Conservation (phyloP, 2,113 vertebrate genomes). For the Lasiurus cinereus region DNA sequence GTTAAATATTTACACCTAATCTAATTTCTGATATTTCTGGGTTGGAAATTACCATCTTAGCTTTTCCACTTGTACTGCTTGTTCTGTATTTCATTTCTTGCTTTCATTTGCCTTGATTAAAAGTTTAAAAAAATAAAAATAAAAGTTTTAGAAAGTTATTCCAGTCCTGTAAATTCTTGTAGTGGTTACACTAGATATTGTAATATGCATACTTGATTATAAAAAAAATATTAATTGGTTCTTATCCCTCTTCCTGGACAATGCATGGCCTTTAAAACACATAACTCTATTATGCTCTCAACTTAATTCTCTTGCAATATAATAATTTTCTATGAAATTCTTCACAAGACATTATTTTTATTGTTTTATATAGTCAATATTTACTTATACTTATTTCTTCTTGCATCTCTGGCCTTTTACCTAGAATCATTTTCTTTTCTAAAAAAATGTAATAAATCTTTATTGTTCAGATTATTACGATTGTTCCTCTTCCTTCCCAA, state of each 20-base stretch:
- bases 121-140: background rate
- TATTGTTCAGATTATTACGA: too few relatives aligned
- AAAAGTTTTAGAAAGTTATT: background rate
- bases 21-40: background rate
- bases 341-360: background rate
- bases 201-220: background rate
- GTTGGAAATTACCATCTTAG: background rate
- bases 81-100: background rate
- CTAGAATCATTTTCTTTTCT: too few relatives aligned
- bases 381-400: constrained; percentile 32
- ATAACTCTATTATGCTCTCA: background rate
- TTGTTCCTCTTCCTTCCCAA: too few relatives aligned
- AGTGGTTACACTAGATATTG: background rate
- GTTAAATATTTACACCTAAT: background rate
- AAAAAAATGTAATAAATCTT: too few relatives aligned
- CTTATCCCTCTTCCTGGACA: background rate
- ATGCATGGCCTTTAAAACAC: background rate
- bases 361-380: background rate
- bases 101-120: constrained; percentile 15
- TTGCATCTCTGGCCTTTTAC: background rate
- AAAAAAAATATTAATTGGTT: background rate
- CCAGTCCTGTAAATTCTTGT: background rate
- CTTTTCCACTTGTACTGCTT: background rate
- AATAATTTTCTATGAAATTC: background rate
- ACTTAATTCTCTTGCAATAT: background rate